Conservation (phyloP, 2,113 vertebrate genomes). For the Tychaedon coryphoeus region DNA sequence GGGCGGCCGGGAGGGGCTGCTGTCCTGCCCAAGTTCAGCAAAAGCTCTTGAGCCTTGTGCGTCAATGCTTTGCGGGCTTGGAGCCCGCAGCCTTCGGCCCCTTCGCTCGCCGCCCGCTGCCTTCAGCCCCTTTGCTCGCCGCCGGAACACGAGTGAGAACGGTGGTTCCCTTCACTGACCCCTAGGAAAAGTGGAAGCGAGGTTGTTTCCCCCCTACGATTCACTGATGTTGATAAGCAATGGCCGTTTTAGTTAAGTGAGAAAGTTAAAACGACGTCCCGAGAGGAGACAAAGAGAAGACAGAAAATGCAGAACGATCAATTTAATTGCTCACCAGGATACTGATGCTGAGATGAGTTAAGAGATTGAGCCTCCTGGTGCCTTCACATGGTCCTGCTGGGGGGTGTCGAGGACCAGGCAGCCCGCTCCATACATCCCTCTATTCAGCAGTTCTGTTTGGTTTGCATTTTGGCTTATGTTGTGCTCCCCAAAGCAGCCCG, state of each 20-base stretch:
- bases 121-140: background rate
- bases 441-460: background rate
- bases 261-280: background rate
- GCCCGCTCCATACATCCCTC: rapidly evolving
- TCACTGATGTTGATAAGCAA: background rate
- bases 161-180: background rate
- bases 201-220: rapidly evolving
- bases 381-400: background rate
- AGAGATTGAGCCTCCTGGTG: background rate
- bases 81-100: background rate
- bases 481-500: background rate
- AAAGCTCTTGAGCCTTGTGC: background rate
- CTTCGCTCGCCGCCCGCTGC: background rate
- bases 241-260: background rate
- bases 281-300: background rate
- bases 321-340: background rate
- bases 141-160: background rate
- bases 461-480: background rate
- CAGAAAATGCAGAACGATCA: background rate
- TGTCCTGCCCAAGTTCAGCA: background rate
- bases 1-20: background rate
- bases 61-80: background rate
- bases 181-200: background rate
- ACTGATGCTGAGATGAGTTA: background rate
- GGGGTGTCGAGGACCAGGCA: background rate